These are phyloP conservation scores for Oncopodura yosiiana DNA, from an alignment of 1,140 invertebrate genomes.

Conservation along the genomic window DNA sequence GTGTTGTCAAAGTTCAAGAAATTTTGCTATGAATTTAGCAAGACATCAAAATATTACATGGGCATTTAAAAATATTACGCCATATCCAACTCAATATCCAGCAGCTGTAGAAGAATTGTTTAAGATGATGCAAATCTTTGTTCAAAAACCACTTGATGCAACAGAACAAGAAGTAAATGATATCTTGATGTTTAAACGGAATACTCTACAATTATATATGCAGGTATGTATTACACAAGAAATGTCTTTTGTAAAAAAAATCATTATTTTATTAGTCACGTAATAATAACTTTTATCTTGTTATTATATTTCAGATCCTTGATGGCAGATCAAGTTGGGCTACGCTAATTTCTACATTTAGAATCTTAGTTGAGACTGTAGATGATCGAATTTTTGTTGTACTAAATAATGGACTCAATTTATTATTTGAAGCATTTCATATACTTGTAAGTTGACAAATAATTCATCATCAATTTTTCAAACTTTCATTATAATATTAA, in stretches of 20 bases:
- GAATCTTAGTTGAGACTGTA: constrained; percentile 74
- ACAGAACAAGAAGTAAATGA: constrained; percentile 68
- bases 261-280: too few relatives aligned
- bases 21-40: constrained; percentile 73
- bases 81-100: constrained; percentile 83
- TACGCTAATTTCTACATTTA: constrained; percentile 75
- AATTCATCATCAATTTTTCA: constrained; percentile 3
- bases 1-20: constrained; percentile 74
- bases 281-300: background rate
- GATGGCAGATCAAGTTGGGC: constrained; percentile 78
- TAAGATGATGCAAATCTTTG: constrained; percentile 74
- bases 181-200: constrained; percentile 67
- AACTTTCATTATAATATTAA: background rate
- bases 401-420: constrained; percentile 74
- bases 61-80: constrained; percentile 92
- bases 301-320: constrained; percentile 45
- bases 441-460: background rate
- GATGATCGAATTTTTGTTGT: constrained; percentile 80
- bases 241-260: constrained; percentile 4
- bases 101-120: constrained; percentile 82
- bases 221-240: constrained; percentile 40
- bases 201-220: constrained; percentile 71
- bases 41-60: constrained; percentile 90
- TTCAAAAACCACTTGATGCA: constrained; percentile 60
- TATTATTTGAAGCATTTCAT: constrained; percentile 64